A percentile compares a stretch with the other conserved stretches of the same genome.
These are phyloP conservation scores for Columba guinea DNA, from an alignment of 2,797 vertebrate species.

Conservation along the genomic window DNA sequence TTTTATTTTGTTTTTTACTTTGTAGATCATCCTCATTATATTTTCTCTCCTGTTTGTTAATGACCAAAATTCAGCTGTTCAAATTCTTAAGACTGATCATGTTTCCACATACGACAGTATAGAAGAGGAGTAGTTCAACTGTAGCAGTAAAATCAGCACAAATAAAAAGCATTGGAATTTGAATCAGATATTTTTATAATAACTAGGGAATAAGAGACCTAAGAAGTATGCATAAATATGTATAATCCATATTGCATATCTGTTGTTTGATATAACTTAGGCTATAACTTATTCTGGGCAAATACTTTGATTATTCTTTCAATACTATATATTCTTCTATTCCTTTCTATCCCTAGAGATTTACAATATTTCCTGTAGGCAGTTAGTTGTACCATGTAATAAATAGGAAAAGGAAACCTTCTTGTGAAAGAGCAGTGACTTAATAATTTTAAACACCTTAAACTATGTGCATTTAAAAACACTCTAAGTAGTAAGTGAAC, in stretches of 20 bases:
- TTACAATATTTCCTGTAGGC: not conserved
- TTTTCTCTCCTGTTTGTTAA: not conserved
- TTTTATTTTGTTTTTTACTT: not conserved
- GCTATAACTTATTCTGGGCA: not conserved
- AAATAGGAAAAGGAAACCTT: not conserved
- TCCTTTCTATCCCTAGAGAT: not conserved
- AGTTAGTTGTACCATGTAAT: not conserved
- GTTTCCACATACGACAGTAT: not conserved
- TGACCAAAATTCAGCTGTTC: not conserved
- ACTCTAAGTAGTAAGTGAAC: not conserved
- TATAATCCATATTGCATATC: not conserved
- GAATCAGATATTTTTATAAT: not conserved
- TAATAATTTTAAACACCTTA: not conserved
- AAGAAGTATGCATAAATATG: not conserved
- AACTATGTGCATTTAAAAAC: not conserved
- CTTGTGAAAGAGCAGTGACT: not conserved
- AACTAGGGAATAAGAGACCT: not conserved
- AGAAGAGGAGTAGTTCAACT: not conserved
- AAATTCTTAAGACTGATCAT: not conserved
- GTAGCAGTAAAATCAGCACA: not conserved
- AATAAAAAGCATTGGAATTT: not conserved
- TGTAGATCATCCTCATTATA: not conserved
- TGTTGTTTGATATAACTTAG: not conserved
- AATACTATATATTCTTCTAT: not conserved
- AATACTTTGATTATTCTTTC: not conserved